Evolutionary conservation across 2,797 vertebrate species (phyloP).

Genomic region (Acipenser oxyrinchus): DNA sequence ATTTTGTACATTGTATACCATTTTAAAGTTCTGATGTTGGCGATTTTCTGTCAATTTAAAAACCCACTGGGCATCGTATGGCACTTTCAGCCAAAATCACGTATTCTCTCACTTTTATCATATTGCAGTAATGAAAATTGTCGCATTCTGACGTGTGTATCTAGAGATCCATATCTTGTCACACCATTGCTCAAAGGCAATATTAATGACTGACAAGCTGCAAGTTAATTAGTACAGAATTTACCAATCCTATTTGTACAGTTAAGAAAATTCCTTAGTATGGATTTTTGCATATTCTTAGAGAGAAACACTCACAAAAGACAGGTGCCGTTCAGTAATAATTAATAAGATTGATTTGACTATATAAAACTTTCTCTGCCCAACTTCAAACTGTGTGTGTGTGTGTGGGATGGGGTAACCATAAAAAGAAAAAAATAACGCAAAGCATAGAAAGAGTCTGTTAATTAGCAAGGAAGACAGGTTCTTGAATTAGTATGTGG

Average conservation of each 20-base stretch:
- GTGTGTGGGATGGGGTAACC: constrained; percentile 48
- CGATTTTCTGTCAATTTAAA: too few species aligned
- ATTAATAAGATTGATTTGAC: not conserved
- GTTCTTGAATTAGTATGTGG: constrained; percentile 88
- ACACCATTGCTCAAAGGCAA: constrained; percentile 59
- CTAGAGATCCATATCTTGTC: constrained; percentile 61
- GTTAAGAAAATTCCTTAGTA: constrained; percentile 24
- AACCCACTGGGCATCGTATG: too few species aligned
- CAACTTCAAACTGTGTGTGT: not conserved
- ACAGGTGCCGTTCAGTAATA: too few species aligned
- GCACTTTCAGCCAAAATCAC: too few species aligned
- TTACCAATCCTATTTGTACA: constrained; percentile 48
- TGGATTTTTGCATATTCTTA: too few species aligned
- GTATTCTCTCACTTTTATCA: not conserved
- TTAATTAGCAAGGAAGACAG: constrained; percentile 79
- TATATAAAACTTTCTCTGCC: not conserved
- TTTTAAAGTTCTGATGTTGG: too few species aligned
- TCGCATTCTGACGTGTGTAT: constrained; percentile 59
- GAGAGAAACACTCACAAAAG: too few species aligned
- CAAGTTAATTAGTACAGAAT: constrained; percentile 69
- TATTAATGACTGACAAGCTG: constrained; percentile 70
- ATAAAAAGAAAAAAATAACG: constrained; percentile 32
- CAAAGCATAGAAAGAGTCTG: constrained; percentile 68
- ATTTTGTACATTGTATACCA: too few species aligned
- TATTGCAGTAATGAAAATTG: not conserved